Evolutionary conservation across 1,140 invertebrate species (phyloP).

Genomic region (Brachionus paranguensis): DNA sequence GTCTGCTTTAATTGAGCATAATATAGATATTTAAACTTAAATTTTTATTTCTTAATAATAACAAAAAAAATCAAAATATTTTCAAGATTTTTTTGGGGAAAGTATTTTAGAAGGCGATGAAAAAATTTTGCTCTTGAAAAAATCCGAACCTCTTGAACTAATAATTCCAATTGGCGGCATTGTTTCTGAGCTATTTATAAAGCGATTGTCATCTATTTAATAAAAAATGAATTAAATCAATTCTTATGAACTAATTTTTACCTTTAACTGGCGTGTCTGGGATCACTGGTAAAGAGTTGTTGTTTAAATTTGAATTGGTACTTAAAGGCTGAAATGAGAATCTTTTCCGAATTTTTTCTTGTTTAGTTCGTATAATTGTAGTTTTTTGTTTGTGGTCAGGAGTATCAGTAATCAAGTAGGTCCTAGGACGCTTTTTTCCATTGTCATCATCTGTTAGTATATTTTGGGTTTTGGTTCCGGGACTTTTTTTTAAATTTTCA

Average conservation of each 20-base stretch:
- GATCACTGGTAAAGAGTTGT: constrained; percentile 14
- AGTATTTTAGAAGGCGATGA: constrained; percentile 7
- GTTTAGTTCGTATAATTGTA: constrained; percentile 26
- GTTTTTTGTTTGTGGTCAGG: constrained; percentile 38
- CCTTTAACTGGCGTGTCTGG: constrained; percentile 32
- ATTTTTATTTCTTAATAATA: neutral
- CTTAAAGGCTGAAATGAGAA: constrained; percentile 35
- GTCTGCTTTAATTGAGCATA: neutral
- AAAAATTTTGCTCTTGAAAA: constrained; percentile 2
- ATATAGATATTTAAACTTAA: neutral
- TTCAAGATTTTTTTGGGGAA: neutral
- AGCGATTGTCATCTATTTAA: neutral
- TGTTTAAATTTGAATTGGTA: neutral
- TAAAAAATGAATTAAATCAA: neutral
- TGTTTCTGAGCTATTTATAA: neutral
- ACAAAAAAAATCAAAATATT: neutral
- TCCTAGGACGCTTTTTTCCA: neutral
- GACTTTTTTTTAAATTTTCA: neutral
- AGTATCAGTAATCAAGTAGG: constrained; percentile 36
- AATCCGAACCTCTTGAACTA: neutral
- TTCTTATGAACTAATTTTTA: neutral
- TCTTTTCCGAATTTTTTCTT: constrained; percentile 11
- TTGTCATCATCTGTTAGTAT: constrained; percentile 4
- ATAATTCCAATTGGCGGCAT: neutral
- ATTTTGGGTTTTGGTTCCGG: neutral